These are phyloP conservation scores for Sphinx pinastri DNA, from an alignment of 2,888 invertebrate species.

Conservation along the genomic window DNA sequence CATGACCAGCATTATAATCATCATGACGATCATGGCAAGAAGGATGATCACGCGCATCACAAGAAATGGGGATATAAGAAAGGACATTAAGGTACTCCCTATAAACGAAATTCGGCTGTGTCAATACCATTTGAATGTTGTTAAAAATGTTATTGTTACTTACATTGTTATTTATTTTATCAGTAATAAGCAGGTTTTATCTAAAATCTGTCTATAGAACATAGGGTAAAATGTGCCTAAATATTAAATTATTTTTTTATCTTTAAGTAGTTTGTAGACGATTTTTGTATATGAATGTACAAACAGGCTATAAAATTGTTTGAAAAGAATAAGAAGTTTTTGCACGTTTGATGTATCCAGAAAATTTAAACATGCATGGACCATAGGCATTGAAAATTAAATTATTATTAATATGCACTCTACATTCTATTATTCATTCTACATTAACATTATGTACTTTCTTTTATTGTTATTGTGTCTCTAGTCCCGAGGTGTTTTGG, in stretches of 20 bases:
- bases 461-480: no score
- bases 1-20: conserved; percentile 91
- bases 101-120: neutral
- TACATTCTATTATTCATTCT: neutral
- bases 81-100: conserved; percentile 61
- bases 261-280: conserved; percentile 39
- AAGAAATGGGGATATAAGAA: conserved; percentile 90
- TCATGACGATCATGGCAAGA: conserved; percentile 90
- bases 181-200: conserved; percentile 9
- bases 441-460: no score
- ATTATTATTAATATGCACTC: neutral
- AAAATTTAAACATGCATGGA: neutral
- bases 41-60: conserved; percentile 91
- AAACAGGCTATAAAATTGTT: conserved; percentile 5
- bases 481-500: no score
- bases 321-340: neutral
- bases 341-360: neutral
- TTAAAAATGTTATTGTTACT: conserved; percentile 31
- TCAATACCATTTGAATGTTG: conserved; percentile 1
- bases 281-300: conserved; percentile 31
- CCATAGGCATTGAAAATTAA: neutral
- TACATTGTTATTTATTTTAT: conserved; percentile 28
- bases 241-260: conserved; percentile 48
- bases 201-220: conserved; percentile 32
- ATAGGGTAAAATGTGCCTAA: conserved; percentile 37